phyloP scores from a whole-genome alignment of 2,888 invertebrate genomes.

The Brenthis hecate region DNA sequence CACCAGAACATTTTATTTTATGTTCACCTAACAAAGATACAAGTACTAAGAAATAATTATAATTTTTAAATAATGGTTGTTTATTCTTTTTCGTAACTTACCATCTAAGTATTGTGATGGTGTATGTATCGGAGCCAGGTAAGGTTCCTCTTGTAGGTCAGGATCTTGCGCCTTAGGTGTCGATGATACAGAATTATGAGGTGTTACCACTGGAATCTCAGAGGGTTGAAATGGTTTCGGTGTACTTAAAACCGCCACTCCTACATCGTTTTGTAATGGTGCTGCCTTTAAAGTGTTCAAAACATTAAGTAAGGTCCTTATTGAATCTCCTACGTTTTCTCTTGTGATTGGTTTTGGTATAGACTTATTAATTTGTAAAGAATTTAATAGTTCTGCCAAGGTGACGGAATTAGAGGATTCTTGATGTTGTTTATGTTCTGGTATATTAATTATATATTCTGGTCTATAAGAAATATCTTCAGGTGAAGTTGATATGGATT shows the following conservation, averaged over 20 bases:
- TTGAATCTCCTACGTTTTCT: slow-evolving; percentile 90
- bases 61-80: too few relatives aligned
- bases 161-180: slow-evolving; percentile 48
- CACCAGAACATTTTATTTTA: too few relatives aligned
- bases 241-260: slow-evolving; percentile 62
- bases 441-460: slow-evolving; percentile 59
- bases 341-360: slow-evolving; percentile 89
- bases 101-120: slow-evolving; percentile 76
- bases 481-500: slow-evolving; percentile 47
- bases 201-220: slow-evolving; percentile 47
- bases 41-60: too few relatives aligned
- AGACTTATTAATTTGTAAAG: slow-evolving; percentile 88
- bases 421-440: slow-evolving; percentile 49
- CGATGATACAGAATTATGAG: slow-evolving; percentile 54
- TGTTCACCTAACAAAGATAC: too few relatives aligned
- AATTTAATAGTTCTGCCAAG: slow-evolving; percentile 84
- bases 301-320: slow-evolving; percentile 89
- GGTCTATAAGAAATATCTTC: slow-evolving; percentile 48
- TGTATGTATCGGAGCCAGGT: slow-evolving; percentile 62
- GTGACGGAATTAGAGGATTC: slow-evolving; percentile 53
- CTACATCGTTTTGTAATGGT: slow-evolving; percentile 65
- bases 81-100: slow-evolving; percentile 41
- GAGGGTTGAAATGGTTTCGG: slow-evolving; percentile 64
- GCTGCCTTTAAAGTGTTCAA: slow-evolving; percentile 85
- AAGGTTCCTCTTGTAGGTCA: slow-evolving; percentile 63